Conservation (phyloP, 2,888 invertebrate genomes). For the Thera britannica region DNA sequence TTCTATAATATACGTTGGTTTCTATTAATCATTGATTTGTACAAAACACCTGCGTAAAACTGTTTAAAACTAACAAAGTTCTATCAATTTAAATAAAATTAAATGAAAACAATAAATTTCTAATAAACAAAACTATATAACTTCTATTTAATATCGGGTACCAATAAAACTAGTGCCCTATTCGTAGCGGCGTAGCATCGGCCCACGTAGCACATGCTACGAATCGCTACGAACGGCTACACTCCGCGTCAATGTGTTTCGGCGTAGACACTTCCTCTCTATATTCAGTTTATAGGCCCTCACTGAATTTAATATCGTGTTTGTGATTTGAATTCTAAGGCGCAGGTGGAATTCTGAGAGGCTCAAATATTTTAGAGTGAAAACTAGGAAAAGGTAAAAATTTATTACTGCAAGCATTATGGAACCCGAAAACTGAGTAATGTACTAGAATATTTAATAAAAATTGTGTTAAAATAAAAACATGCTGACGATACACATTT, state of each 20-base stretch:
- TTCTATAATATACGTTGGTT: too few relatives aligned
- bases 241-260: conserved; percentile 20
- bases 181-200: conserved; percentile 24
- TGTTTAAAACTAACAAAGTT: too few relatives aligned
- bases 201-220: conserved; percentile 60
- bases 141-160: neutral
- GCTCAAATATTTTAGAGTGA: neutral
- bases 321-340: conserved; percentile 16
- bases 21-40: too few relatives aligned
- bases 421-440: too few relatives aligned
- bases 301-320: conserved; percentile 24
- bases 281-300: conserved; percentile 17
- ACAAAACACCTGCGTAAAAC: too few relatives aligned
- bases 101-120: neutral
- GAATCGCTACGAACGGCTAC: conserved; percentile 31
- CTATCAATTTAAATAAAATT: too few relatives aligned
- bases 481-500: too few relatives aligned
- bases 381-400: neutral
- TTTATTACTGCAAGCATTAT: too few relatives aligned
- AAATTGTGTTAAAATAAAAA: too few relatives aligned
- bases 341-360: conserved; percentile 17
- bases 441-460: too few relatives aligned
- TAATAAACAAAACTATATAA: neutral
- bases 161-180: neutral
- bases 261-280: conserved; percentile 14